Conservation (phyloP, 1,140 invertebrate genomes). For the Zaprionus camerounensis region DNA sequence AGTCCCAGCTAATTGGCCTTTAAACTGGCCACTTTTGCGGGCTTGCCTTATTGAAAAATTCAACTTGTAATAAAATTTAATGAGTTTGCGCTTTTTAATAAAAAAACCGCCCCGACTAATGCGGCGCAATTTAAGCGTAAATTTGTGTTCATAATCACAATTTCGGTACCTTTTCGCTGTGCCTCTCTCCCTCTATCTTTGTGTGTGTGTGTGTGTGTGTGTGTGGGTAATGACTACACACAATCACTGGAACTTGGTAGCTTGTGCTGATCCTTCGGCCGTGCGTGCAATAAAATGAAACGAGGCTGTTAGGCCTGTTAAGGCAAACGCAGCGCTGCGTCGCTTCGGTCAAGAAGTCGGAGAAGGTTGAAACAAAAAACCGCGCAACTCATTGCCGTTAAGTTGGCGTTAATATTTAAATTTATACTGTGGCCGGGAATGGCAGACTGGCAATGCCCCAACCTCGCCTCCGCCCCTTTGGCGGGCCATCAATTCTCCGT, state of each 20-base stretch:
- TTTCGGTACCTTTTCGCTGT: constrained; percentile 64
- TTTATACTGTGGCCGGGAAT: constrained; percentile 68
- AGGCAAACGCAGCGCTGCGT: constrained; percentile 64
- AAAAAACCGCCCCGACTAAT: constrained; percentile 50
- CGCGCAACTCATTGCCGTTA: constrained; percentile 62
- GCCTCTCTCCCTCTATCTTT: not conserved
- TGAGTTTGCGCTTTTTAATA: constrained; percentile 78
- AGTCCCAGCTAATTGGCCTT: constrained; percentile 33
- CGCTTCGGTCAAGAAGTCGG: constrained; percentile 72
- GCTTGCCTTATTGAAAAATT: constrained; percentile 78
- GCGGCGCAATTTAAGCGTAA: constrained; percentile 74
- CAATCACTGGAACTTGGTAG: constrained; percentile 14
- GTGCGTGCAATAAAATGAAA: constrained; percentile 81
- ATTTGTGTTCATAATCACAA: constrained; percentile 83
- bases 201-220: constrained; percentile 11
- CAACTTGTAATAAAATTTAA: constrained; percentile 82
- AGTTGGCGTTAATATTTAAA: constrained; percentile 81
- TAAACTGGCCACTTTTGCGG: constrained; percentile 25
- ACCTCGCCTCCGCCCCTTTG: constrained; percentile 16
- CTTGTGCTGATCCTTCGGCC: constrained; percentile 1
- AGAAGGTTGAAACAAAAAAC: constrained; percentile 69
- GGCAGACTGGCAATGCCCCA: constrained; percentile 10
- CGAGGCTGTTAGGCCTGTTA: constrained; percentile 79
- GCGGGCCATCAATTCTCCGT: constrained; percentile 72
- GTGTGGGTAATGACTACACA: constrained; percentile 69